These are phyloP conservation scores for Pocillopora verrucosa DNA, from an alignment of 64 coral and sea anemone species.

Conservation along the genomic window DNA sequence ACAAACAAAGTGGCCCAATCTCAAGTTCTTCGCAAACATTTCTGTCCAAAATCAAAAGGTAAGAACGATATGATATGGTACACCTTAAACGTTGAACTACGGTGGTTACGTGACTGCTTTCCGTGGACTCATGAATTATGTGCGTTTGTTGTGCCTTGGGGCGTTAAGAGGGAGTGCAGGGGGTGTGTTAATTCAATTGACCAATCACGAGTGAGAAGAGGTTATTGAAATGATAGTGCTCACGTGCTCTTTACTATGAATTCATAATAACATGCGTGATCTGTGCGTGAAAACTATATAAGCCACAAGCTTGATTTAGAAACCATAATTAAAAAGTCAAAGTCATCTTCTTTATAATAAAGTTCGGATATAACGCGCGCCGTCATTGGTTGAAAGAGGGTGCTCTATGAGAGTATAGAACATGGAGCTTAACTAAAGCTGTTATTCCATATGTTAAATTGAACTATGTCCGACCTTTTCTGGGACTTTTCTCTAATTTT, in stretches of 20 bases:
- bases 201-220: slow-evolving; percentile 40
- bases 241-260: background rate
- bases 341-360: too few species aligned
- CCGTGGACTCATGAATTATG: slow-evolving; percentile 3
- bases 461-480: too few species aligned
- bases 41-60: background rate
- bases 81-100: too few species aligned
- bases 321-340: too few species aligned
- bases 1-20: background rate
- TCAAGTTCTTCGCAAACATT: slow-evolving; percentile 51
- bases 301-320: too few species aligned
- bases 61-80: background rate
- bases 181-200: slow-evolving; percentile 9
- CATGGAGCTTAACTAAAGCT: too few species aligned
- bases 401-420: too few species aligned
- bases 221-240: background rate
- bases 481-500: too few species aligned
- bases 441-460: too few species aligned
- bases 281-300: too few species aligned
- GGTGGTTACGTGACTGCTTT: background rate
- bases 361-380: too few species aligned
- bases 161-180: slow-evolving; percentile 29
- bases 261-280: background rate
- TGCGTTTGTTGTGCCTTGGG: background rate
- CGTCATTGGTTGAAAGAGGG: too few species aligned